Percentiles rank a stretch among this genome's conserved stretches.
Conservation (phyloP, 37 sponge, comb jelly and placozoan species). For the Oopsacas minuta region DNA sequence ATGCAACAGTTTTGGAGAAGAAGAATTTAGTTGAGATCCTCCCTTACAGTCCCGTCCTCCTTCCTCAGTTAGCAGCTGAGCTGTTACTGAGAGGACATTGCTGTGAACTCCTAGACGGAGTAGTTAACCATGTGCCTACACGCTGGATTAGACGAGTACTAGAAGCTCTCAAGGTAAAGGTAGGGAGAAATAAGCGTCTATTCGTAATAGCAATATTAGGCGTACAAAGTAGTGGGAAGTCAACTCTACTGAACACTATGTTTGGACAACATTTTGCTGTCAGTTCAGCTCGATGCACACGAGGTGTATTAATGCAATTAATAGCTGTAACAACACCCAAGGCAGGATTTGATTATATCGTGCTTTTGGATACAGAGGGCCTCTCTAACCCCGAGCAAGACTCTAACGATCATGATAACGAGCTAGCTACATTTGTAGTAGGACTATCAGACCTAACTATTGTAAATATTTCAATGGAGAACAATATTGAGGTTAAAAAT, state of each 20-base stretch:
- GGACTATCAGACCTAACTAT: constrained; percentile 28
- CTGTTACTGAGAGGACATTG: background rate
- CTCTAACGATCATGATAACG: constrained; percentile 25
- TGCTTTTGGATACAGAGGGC: constrained; percentile 25
- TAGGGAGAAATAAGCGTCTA: background rate
- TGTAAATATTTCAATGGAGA: constrained; percentile 27
- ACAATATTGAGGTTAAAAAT: constrained; percentile 18
- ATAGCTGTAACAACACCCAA: background rate
- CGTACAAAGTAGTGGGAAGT: constrained; percentile 22
- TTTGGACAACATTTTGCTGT: constrained; percentile 14
- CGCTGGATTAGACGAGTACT: background rate
- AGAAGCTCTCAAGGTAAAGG: background rate
- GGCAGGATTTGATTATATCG: constrained; percentile 15
- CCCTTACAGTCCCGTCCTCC: background rate
- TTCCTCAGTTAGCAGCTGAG: constrained; percentile 1
- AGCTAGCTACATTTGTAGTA: constrained; percentile 29
- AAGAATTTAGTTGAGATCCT: background rate
- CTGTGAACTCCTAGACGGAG: constrained; percentile 12
- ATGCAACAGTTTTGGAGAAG: background rate
- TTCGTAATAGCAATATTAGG: constrained; percentile 18
- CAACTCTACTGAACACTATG: constrained; percentile 24
- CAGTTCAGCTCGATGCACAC: constrained; percentile 20
- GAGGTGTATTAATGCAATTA: constrained; percentile 18
- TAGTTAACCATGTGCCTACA: constrained; percentile 1
- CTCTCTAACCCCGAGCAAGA: constrained; percentile 26